Percentiles rank a stretch among this genome's conserved stretches.
Conservation (phyloP, 2,888 invertebrate genomes). For the Imbricaverruca yamaguchii region DNA sequence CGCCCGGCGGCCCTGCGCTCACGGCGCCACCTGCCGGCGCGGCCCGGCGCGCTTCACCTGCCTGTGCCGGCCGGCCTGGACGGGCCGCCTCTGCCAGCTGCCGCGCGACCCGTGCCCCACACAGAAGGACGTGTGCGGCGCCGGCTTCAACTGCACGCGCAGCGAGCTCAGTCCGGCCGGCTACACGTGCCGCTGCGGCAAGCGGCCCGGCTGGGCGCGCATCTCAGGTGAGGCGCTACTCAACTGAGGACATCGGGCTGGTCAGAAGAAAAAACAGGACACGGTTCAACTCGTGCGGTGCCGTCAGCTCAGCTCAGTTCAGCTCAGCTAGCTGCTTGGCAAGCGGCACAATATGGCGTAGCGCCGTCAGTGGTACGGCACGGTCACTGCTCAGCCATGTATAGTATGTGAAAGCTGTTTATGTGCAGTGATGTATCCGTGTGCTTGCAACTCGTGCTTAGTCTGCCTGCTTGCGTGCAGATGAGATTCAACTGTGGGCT, state of each 20-base stretch:
- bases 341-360: too few relatives aligned
- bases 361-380: too few relatives aligned
- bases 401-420: too few relatives aligned
- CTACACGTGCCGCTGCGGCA: not conserved
- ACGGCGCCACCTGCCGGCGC: slow-evolving; percentile 16
- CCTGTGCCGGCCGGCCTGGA: slow-evolving; percentile 7
- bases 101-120: not conserved
- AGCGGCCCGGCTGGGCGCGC: not conserved
- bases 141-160: not conserved
- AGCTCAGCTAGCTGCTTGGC: too few relatives aligned
- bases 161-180: not conserved
- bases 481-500: too few relatives aligned
- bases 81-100: not conserved
- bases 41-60: slow-evolving; percentile 4
- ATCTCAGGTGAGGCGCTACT: not conserved
- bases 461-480: too few relatives aligned
- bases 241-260: not conserved
- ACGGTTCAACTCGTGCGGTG: too few relatives aligned
- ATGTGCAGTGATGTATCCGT: too few relatives aligned
- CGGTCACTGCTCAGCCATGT: too few relatives aligned
- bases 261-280: too few relatives aligned
- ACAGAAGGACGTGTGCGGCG: not conserved
- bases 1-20: not conserved
- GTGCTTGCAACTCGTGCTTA: too few relatives aligned
- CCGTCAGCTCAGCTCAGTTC: too few relatives aligned